These are phyloP conservation scores for Brachionichthys hirsutus DNA, from an alignment of 2,113 vertebrate genomes.

Conservation along the genomic window DNA sequence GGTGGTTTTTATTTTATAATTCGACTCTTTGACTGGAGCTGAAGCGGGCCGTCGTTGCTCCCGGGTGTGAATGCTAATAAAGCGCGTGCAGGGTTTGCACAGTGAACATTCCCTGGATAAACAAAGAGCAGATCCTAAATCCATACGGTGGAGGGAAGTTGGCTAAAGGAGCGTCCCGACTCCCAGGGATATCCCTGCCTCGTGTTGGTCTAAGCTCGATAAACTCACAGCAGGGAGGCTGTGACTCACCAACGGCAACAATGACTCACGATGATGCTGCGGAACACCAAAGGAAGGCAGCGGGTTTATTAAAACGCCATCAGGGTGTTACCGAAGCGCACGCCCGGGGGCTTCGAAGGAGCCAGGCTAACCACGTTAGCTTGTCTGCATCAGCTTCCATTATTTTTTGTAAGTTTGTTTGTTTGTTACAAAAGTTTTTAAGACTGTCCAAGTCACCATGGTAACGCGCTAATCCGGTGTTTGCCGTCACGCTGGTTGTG, in stretches of 20 bases:
- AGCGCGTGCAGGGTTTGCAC: constrained; percentile 48
- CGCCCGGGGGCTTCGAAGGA: constrained; percentile 10
- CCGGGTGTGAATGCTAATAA: constrained; percentile 16
- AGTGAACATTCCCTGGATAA: constrained; percentile 40
- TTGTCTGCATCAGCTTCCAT: constrained; percentile 48
- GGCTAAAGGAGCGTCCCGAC: constrained; percentile 65
- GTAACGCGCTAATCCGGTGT: too few relatives aligned
- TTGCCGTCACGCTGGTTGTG: too few relatives aligned
- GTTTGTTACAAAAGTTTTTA: neutral
- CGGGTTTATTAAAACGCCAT: constrained; percentile 15
- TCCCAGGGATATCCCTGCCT: constrained; percentile 56
- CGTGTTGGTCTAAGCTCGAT: constrained; percentile 31
- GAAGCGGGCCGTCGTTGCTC: constrained; percentile 2
- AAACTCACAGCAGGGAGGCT: constrained; percentile 47
- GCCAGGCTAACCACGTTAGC: constrained; percentile 11
- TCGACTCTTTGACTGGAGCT: neutral
- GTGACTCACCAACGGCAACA: constrained; percentile 47
- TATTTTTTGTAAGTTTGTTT: constrained; percentile 21
- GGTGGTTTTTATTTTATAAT: too few relatives aligned
- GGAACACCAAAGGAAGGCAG: too few relatives aligned
- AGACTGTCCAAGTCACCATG: neutral
- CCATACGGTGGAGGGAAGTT: constrained; percentile 53
- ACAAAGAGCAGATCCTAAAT: constrained; percentile 50
- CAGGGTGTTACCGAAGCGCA: neutral
- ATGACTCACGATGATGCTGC: constrained; percentile 30